phyloP scores from a whole-genome alignment of 2,888 invertebrate genomes.

The Eupelmus urozonus region DNA sequence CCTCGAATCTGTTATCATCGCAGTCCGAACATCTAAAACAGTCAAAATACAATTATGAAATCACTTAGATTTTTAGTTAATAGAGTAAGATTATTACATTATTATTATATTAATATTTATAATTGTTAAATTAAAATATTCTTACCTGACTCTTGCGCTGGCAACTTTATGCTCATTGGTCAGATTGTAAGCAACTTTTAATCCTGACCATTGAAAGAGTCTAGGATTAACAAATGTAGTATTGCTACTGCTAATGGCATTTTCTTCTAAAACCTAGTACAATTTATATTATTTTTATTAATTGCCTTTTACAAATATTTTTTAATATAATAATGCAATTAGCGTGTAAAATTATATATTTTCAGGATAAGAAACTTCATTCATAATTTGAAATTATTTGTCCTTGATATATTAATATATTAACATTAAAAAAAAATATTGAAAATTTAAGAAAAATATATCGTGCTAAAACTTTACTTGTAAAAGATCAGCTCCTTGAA shows the following conservation, averaged over 20 bases:
- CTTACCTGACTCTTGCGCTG: slow-evolving; percentile 67
- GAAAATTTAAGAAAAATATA: neutral
- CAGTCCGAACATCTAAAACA: slow-evolving; percentile 32
- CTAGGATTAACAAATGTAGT: slow-evolving; percentile 22
- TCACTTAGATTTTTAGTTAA: too few relatives aligned
- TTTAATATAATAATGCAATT: neutral
- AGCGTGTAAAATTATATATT: neutral
- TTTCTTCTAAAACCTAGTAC: slow-evolving; percentile 50
- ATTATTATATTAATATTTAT: neutral
- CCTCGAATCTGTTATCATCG: slow-evolving; percentile 76
- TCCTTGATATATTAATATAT: too few relatives aligned
- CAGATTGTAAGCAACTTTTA: slow-evolving; percentile 67
- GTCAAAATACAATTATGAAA: too few relatives aligned
- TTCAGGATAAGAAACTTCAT: neutral
- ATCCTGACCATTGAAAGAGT: slow-evolving; percentile 67
- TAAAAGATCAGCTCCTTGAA: slow-evolving; percentile 83
- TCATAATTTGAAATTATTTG: neutral
- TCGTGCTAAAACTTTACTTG: slow-evolving; percentile 71
- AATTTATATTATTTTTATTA: neutral
- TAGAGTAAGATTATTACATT: too few relatives aligned
- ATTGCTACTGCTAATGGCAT: slow-evolving; percentile 2
- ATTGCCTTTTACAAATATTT: neutral
- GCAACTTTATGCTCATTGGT: slow-evolving; percentile 59
- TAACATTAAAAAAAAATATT: neutral
- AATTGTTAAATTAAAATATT: neutral